Evolutionary conservation across 2,888 invertebrate genomes (phyloP), one percentile per base, ranked within the genome.

Genomic region (Baronia brevicornis): DNA sequence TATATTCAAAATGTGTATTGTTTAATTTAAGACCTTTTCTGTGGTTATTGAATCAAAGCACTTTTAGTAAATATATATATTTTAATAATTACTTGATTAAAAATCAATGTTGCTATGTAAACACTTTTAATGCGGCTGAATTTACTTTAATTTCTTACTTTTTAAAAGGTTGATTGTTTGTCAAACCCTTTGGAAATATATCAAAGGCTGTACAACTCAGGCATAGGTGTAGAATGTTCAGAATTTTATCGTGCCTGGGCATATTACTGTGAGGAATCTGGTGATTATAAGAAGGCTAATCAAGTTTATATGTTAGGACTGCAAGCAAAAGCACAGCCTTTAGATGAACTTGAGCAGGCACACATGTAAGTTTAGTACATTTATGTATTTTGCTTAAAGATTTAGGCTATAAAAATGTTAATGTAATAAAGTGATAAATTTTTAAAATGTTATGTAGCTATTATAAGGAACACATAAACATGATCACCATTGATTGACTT

Each of bases 211-310:
- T 91, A 91, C 55, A 90, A 89, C 44, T 90, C 90, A 61, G 93
- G 92, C 15, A 89, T 96, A 48, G 96, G 96, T 13, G 89, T 89
- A 13, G 90, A 91, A 73, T 89, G 94, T 43, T 90, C 96, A 0
- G 90, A 91, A 49, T 91, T 96, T 60, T 97, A 96, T 63, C 88
- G 92, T 48, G 92, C 93, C 5, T 97, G 97, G 95, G 94, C 97
- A 0, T 92, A 92, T 60, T 92, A 93, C 52, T 89, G 94, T 53
- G 97, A 97, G 67, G 88, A 90, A 44, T 85, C 87, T 25, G 92
- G 92, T 12, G 94, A 96, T 79, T 90, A 88, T 51, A 92, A 92
- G 59, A 89, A 89, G 56, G 96, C 97, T 0, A 92, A 95, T 67
- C 88, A 90, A 50, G 90, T 97, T 11, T 94, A 92, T 60, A 86